These are phyloP conservation scores for Halichondria panicea DNA, from an alignment of 37 sponge, comb jelly and placozoan genomes.

Conservation along the genomic window DNA sequence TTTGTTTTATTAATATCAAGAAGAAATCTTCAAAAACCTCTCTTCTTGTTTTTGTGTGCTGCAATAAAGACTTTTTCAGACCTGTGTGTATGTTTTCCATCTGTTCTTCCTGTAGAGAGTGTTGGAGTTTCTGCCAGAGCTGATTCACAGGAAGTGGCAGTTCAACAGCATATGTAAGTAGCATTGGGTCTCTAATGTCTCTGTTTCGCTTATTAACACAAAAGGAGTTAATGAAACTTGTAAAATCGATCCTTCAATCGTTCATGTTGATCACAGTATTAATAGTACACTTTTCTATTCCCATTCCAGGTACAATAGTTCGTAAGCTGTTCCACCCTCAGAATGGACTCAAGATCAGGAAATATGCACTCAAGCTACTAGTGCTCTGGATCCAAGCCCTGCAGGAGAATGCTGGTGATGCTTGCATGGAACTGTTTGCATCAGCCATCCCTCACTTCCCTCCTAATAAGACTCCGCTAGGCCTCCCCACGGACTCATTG, in stretches of 20 bases:
- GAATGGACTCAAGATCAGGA: slow-evolving; percentile 55
- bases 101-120: slow-evolving; percentile 43
- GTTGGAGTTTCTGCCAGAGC: slow-evolving; percentile 76
- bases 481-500: slow-evolving; percentile 24
- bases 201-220: too few species aligned
- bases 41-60: too few species aligned
- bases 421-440: slow-evolving; percentile 82
- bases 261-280: neutral
- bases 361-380: slow-evolving; percentile 76
- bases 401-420: slow-evolving; percentile 78
- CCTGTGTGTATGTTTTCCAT: too few species aligned
- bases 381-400: slow-evolving; percentile 78
- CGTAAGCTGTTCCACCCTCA: slow-evolving; percentile 79
- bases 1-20: too few species aligned
- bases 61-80: too few species aligned
- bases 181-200: too few species aligned
- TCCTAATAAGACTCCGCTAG: slow-evolving; percentile 69
- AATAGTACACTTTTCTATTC: neutral
- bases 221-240: neutral
- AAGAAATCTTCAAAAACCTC: too few species aligned
- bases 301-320: slow-evolving; percentile 64
- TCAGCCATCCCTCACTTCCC: slow-evolving; percentile 85
- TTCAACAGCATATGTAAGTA: slow-evolving; percentile 85
- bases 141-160: slow-evolving; percentile 77
- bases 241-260: neutral